Percentiles rank a stretch among this genome's conserved stretches.
These are phyloP conservation scores for Lasiurus cinereus DNA, from an alignment of 2,113 vertebrate species.

Conservation along the genomic window DNA sequence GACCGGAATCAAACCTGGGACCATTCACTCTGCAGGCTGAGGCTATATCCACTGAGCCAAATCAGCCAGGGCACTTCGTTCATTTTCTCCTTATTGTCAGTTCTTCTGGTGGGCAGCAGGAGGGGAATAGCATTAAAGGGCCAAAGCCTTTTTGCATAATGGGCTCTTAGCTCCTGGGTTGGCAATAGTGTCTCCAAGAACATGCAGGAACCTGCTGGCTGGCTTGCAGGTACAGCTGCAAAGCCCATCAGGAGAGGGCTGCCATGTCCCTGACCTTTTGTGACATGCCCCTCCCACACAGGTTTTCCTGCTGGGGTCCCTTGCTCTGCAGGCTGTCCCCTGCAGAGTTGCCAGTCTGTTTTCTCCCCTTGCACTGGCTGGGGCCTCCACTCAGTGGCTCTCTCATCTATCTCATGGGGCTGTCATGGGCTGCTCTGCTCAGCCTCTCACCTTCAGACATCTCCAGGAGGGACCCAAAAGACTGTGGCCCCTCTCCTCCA, in stretches of 20 bases:
- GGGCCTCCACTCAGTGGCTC: neutral
- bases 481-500: neutral
- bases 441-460: neutral
- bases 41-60: too few relatives aligned
- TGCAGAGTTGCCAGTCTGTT: neutral
- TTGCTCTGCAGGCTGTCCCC: too few relatives aligned
- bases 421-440: neutral
- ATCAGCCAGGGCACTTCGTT: neutral
- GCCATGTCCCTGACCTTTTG: neutral
- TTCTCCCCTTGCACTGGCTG: neutral
- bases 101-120: neutral
- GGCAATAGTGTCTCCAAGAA: neutral
- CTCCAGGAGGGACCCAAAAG: neutral
- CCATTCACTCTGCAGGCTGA: too few relatives aligned
- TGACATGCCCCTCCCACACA: too few relatives aligned
- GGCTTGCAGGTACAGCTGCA: neutral
- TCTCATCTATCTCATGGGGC: neutral
- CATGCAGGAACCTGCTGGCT: neutral
- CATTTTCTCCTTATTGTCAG: neutral
- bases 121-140: neutral
- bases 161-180: rapidly evolving
- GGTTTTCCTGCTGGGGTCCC: neutral
- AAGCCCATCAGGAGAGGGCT: neutral
- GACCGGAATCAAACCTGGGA: too few relatives aligned
- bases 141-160: neutral